Evolutionary conservation across 2,797 vertebrate genomes (phyloP), one percentile per base, ranked within the genome.

Genomic region (Petrocephalus schoutedeni): DNA sequence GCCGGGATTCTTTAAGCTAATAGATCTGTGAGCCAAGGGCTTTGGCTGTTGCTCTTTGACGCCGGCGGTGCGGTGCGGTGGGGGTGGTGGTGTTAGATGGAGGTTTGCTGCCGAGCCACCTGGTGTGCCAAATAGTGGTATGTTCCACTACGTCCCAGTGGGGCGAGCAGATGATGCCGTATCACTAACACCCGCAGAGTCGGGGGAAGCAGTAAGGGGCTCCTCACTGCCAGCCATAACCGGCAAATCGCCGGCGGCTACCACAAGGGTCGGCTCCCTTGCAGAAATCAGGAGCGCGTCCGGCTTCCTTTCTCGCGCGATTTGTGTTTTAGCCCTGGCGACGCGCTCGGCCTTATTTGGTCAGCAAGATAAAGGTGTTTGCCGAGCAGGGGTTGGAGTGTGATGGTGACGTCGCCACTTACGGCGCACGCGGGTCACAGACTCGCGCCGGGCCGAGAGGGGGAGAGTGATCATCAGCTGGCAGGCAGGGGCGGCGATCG

Each of bases 311-410:
- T n/a, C 71, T 45, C 16, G 16, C 41, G 0, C n/a, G 71, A 6
- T 19, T 49, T 49, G 28, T 12, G 10, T 36, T 28, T 4, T 16
- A 16, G 64, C 12, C 64, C 1, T 4, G 41, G 28, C 28, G 6
- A 23, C 32, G 67, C 21, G 59, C 21, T 49, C 53, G 16, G 51
- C 82, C 82, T 85, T 85, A 74, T 86, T 74, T 41, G 58, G 45
- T 64, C n/a, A 84, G 51, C 28, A n/a, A 86, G 87, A 80, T 82
- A 58, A 80, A 87, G 86, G 23, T 67, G 58, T 36, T 88, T 85
- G 61, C 6, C 2, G 53, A 49, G 80, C 56, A 23, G 45, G 45
- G 49, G 45, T 16, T 5, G 28, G 16, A 6, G 57, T 83, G 45
- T 1, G 58, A 53, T 84, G 21, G 12, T 19, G 45, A 19, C 82